Evolutionary conservation across 1,140 invertebrate genomes (phyloP).

Genomic region (Physella acuta): DNA sequence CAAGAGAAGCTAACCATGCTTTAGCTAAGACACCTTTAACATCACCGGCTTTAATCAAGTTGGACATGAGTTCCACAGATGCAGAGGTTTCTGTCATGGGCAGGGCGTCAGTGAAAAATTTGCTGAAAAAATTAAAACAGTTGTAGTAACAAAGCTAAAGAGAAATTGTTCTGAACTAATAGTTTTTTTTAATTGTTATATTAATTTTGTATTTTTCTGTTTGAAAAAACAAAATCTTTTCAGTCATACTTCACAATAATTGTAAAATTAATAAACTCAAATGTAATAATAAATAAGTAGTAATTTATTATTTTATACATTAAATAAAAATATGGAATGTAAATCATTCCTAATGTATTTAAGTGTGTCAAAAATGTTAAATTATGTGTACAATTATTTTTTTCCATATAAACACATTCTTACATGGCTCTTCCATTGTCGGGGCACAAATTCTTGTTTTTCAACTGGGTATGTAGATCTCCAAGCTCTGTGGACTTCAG

Average conservation of each 20-base stretch:
- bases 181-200: background rate
- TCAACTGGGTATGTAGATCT: background rate
- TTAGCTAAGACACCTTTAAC: slow-evolving; percentile 67
- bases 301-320: too few relatives aligned
- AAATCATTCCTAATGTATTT: too few relatives aligned
- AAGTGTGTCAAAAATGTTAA: too few relatives aligned
- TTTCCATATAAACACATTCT: background rate
- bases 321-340: too few relatives aligned
- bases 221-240: background rate
- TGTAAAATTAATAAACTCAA: too few relatives aligned
- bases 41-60: slow-evolving; percentile 73
- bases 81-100: slow-evolving; percentile 79
- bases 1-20: slow-evolving; percentile 79
- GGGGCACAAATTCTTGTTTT: slow-evolving; percentile 13
- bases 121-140: slow-evolving; percentile 47
- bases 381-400: too few relatives aligned
- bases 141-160: background rate
- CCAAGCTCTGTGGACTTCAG: background rate
- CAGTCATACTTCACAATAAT: background rate
- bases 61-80: slow-evolving; percentile 77
- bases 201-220: background rate
- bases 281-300: too few relatives aligned
- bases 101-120: slow-evolving; percentile 70
- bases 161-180: background rate
- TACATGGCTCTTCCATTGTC: slow-evolving; percentile 13